phyloP scores from a whole-genome alignment of 2,797 vertebrate genomes.

The Novumbra hubbsi region DNA sequence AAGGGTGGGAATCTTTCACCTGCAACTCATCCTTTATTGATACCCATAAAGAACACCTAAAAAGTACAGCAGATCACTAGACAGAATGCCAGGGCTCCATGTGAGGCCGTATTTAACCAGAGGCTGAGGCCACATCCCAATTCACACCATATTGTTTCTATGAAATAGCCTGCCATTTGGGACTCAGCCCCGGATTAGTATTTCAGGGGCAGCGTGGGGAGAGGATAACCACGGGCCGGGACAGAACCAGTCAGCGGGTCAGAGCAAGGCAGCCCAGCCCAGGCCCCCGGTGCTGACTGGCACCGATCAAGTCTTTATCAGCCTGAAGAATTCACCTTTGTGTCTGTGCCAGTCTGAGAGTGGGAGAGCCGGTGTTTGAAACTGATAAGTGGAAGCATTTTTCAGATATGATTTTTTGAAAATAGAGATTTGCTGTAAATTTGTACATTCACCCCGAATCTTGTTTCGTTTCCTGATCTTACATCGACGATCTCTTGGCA shows the following conservation, averaged over 20 bases:
- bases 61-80: neutral
- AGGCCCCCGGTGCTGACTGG: neutral
- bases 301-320: conserved; percentile 1
- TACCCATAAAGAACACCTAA: neutral
- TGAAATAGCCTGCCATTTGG: neutral
- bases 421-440: neutral
- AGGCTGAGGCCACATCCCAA: neutral
- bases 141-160: neutral
- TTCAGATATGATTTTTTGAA: neutral
- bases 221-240: neutral
- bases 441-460: neutral
- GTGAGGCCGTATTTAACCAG: neutral
- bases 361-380: neutral
- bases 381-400: neutral
- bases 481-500: neutral
- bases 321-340: neutral
- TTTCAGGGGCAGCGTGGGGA: neutral
- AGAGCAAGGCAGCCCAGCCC: neutral
- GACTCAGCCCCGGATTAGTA: neutral
- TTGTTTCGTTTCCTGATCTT: neutral
- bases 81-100: neutral
- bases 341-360: neutral
- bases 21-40: conserved; percentile 29
- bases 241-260: neutral
- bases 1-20: conserved; percentile 32